Evolutionary conservation across 2,113 vertebrate species (phyloP).

Genomic region (Opisthocomus hoazin): DNA sequence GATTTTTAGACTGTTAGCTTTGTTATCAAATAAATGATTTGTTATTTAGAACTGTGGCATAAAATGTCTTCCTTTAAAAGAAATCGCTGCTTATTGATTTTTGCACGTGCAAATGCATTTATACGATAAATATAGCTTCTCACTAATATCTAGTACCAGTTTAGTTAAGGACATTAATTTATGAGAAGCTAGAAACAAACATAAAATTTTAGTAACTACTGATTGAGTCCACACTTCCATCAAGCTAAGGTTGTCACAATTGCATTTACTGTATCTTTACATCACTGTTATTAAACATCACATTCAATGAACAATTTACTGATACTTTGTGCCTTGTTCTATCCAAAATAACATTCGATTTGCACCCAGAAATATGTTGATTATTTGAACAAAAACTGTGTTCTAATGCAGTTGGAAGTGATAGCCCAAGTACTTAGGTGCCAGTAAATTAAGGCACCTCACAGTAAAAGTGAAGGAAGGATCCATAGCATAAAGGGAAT

Average conservation of each 20-base stretch:
- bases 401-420: background rate
- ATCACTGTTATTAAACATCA: background rate
- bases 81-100: background rate
- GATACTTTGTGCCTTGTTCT: background rate
- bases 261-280: background rate
- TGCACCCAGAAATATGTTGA: background rate
- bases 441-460: conserved; percentile 18
- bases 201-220: background rate
- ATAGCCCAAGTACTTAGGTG: background rate
- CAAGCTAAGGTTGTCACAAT: background rate
- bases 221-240: background rate
- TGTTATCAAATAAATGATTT: background rate
- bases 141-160: background rate
- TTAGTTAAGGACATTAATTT: background rate
- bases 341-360: background rate
- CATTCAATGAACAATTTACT: background rate
- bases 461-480: background rate
- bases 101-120: background rate
- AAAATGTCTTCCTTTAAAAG: background rate
- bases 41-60: background rate
- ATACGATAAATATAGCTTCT: background rate
- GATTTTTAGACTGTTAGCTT: background rate
- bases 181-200: background rate
- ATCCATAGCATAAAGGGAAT: background rate
- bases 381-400: background rate